Conservation (phyloP, 2,888 invertebrate genomes). For the Chorisops tibialis region DNA sequence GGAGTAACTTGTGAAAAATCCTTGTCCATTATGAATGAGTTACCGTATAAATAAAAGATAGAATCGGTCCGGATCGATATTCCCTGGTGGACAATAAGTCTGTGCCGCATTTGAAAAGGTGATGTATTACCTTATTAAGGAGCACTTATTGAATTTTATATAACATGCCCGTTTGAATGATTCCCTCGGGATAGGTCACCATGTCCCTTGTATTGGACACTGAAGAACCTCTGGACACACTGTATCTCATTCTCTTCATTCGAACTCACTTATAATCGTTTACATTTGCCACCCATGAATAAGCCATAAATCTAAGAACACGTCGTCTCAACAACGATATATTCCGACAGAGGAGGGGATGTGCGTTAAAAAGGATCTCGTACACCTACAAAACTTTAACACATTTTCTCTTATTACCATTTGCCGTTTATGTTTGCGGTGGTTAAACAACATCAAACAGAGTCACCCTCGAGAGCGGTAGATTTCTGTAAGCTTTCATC, state of each 20-base stretch:
- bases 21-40: constrained; percentile 32
- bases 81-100: constrained; percentile 32
- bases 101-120: constrained; percentile 27
- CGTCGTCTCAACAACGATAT: neutral
- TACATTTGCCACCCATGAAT: constrained; percentile 25
- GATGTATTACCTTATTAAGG: constrained; percentile 34
- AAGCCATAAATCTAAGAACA: constrained; percentile 25
- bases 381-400: too few relatives aligned
- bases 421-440: too few relatives aligned
- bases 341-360: constrained; percentile 5
- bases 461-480: neutral
- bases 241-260: neutral
- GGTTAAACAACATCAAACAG: constrained; percentile 23
- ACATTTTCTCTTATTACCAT: too few relatives aligned
- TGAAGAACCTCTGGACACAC: neutral
- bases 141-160: constrained; percentile 33
- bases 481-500: neutral
- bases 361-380: constrained; percentile 1
- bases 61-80: constrained; percentile 23
- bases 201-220: neutral
- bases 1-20: constrained; percentile 29
- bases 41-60: constrained; percentile 31
- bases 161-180: constrained; percentile 27
- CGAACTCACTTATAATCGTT: constrained; percentile 8
- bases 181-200: neutral